Base-by-base conservation (phyloP, 2,888 invertebrate genomes). In the Cabera pusaria region DNA sequence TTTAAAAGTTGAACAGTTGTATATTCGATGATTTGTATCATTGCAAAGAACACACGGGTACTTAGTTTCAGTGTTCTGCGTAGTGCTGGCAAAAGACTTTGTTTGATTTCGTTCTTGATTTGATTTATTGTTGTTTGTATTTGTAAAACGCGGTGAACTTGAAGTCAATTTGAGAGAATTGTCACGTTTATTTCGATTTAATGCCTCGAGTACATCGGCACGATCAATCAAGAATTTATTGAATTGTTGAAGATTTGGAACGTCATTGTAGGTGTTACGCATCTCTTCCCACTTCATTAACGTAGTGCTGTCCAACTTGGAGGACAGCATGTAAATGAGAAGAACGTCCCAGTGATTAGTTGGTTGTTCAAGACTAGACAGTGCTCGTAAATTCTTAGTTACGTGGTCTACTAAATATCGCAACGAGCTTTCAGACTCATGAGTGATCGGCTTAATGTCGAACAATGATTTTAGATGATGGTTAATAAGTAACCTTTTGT, bases 251-350 rank as follows among this genome's bases (percentile, higher is more conserved):
- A 20, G 5, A 2, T 1, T 20, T 1, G 20, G 20, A 7, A 20
- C 20, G 6, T 20, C 49, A 6, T 37, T 36, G 1, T 48, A 14
- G 6, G 5, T 28, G 5, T 51, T 52, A 5, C 51, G 44, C 5
- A 38, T 11, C 23, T 56, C 54, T 12, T 59, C 51, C 51, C 54
- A 59, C 28, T 55, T 52, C 2, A 16, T 8, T n/a, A 45, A 12
- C 0, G 55, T 52, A 6, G 9, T 10, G 9, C 7, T 20, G 7
- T 20, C 6, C 5, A 20, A 20, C 8, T 20, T 20, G 1, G 44
- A 42, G 1, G 45, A 31, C 6, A 55, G n/a, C 38, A 56, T 50
- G 11, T 34, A 53, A 6, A 56, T 56, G 2, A 55, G 16, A 2
- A 55, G 6, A 0, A 24, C 9, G 26, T 53, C 51, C 44, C 48